phyloP scores from a whole-genome alignment of 2,888 invertebrate genomes.

The Patella caerulea region DNA sequence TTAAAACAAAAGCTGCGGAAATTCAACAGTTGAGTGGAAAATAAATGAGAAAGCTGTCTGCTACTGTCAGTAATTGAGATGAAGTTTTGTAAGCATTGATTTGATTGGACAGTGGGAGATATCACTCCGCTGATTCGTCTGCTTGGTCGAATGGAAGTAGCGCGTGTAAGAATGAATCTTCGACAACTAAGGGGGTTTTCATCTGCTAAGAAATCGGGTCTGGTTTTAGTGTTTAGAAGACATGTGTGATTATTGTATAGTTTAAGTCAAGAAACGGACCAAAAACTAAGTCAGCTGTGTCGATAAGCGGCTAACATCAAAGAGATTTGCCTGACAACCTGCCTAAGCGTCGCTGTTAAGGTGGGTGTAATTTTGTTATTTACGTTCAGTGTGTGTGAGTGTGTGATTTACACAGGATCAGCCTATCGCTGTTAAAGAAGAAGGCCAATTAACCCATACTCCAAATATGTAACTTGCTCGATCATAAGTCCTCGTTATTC shows the following conservation, averaged over 20 bases:
- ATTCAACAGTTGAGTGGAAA: constrained; percentile 2
- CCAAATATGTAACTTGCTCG: too few relatives aligned
- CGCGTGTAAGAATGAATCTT: constrained; percentile 9
- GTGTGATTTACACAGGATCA: background rate
- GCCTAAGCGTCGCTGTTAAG: background rate
- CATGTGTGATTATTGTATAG: background rate
- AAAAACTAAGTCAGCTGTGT: background rate
- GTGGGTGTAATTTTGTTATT: constrained; percentile 1
- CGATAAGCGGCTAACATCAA: constrained; percentile 4
- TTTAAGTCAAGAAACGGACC: background rate
- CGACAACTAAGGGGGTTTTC: background rate
- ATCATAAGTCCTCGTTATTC: too few relatives aligned
- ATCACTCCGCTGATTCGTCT: constrained; percentile 13
- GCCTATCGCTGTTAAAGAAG: background rate
- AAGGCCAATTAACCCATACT: too few relatives aligned
- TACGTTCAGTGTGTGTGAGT: too few relatives aligned
- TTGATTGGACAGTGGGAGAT: background rate
- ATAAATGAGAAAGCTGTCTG: constrained; percentile 9
- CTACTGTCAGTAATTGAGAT: constrained; percentile 1
- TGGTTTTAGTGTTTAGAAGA: constrained; percentile 7
- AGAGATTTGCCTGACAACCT: constrained; percentile 1
- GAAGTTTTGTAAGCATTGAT: background rate
- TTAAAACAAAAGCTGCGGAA: background rate
- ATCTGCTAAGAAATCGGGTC: constrained; percentile 1
- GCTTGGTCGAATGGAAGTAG: constrained; percentile 9